Evolutionary conservation across 2,113 vertebrate species (phyloP).

Genomic region (Bubo bubo): DNA sequence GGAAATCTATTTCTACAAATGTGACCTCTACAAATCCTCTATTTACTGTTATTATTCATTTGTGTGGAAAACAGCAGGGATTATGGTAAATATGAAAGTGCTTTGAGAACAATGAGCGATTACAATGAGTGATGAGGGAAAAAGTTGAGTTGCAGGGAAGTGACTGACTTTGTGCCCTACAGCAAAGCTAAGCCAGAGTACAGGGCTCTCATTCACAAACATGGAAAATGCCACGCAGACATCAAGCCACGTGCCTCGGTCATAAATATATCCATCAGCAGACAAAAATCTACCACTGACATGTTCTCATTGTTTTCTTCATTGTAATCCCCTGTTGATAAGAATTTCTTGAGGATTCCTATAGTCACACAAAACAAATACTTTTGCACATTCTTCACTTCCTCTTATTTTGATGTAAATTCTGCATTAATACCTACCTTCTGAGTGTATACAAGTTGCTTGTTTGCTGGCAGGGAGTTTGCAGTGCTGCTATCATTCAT

Average conservation of each 20-base stretch:
- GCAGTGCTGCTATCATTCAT: not conserved
- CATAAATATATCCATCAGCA: not conserved
- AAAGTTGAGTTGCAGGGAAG: not conserved
- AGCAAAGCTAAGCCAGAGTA: not conserved
- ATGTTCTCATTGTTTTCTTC: not conserved
- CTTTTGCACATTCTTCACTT: not conserved
- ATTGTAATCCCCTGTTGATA: not conserved
- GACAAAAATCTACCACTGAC: not conserved
- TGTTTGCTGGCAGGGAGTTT: not conserved
- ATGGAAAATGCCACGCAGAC: not conserved
- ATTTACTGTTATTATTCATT: not conserved
- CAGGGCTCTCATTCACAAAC: not conserved
- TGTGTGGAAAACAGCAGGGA: not conserved
- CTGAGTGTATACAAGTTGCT: not conserved
- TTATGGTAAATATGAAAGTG: not conserved
- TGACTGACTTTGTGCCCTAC: not conserved
- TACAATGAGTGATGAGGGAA: not conserved
- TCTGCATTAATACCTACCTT: not conserved
- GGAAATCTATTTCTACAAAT: not conserved
- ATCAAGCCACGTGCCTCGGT: not conserved
- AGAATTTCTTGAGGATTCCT: not conserved
- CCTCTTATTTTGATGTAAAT: not conserved
- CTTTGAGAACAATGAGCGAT: not conserved
- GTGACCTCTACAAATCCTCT: not conserved
- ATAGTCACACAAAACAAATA: not conserved